Conservation (phyloP, 1,140 invertebrate species). For the Hirudo medicinalis region DNA sequence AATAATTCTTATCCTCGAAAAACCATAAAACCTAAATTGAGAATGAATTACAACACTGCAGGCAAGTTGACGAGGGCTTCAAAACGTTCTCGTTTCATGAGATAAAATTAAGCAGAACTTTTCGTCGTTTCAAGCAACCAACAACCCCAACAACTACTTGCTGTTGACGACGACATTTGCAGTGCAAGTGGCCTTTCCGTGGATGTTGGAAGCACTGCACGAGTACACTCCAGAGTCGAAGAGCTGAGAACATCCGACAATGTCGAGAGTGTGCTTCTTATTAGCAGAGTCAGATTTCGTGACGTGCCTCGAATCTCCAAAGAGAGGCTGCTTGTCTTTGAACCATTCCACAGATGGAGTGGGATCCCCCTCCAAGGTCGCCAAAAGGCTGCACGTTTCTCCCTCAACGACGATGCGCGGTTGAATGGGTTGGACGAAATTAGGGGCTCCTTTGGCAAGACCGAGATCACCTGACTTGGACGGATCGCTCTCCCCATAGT, state of each 20-base stretch:
- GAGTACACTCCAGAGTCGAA: conserved; percentile 86
- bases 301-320: background rate
- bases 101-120: too few species aligned
- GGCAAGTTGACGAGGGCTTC: too few species aligned
- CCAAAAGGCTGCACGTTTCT: conserved; percentile 58
- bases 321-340: conserved; percentile 24
- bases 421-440: conserved; percentile 85
- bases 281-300: conserved; percentile 11
- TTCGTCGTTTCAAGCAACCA: too few species aligned
- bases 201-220: conserved; percentile 70
- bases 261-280: conserved; percentile 39
- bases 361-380: conserved; percentile 44
- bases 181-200: conserved; percentile 70
- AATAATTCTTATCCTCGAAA: too few species aligned
- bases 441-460: conserved; percentile 50
- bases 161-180: conserved; percentile 73
- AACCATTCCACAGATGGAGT: conserved; percentile 26
- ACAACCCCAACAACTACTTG: conserved; percentile 15
- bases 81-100: too few species aligned
- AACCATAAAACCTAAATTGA: too few species aligned
- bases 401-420: conserved; percentile 74
- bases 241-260: conserved; percentile 38
- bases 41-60: too few species aligned
- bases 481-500: background rate
- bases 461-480: conserved; percentile 14